Evolutionary conservation across 1,140 invertebrate species (phyloP).

Genomic region (Drosophila orena): DNA sequence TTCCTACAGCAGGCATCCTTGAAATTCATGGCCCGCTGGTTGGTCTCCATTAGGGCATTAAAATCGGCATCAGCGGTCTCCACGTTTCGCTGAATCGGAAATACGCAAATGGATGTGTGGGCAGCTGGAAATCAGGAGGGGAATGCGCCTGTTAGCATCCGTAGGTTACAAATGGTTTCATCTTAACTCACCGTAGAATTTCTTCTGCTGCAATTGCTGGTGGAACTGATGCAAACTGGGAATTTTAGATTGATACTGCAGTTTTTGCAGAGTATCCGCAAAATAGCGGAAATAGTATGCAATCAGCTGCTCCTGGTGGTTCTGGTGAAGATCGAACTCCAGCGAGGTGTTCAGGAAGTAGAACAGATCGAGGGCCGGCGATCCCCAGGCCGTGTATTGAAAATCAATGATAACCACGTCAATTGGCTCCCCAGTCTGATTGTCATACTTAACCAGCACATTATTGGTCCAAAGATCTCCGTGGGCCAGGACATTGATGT

Average conservation of each 20-base stretch:
- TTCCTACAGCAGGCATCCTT: conserved; percentile 71
- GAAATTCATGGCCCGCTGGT: conserved; percentile 69
- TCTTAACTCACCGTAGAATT: conserved; percentile 69
- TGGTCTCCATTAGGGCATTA: conserved; percentile 67
- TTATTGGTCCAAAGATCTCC: conserved; percentile 90
- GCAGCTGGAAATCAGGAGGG: conserved; percentile 48
- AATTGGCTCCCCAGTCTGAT: conserved; percentile 81
- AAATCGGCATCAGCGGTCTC: conserved; percentile 78
- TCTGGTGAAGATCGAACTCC: conserved; percentile 62
- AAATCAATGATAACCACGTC: conserved; percentile 85
- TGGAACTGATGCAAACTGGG: conserved; percentile 76
- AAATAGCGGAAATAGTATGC: conserved; percentile 65
- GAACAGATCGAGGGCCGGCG: conserved; percentile 78
- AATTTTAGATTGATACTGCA: conserved; percentile 56
- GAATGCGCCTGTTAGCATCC: neutral
- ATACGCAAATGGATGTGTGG: conserved; percentile 57
- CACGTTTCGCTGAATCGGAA: conserved; percentile 71
- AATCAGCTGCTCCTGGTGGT: conserved; percentile 71
- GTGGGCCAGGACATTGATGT: conserved; percentile 88
- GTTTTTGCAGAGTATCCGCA: conserved; percentile 52
- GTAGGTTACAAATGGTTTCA: neutral
- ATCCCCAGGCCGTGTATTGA: conserved; percentile 77
- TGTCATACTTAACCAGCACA: conserved; percentile 87
- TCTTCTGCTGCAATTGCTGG: conserved; percentile 63
- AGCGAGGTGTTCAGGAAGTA: conserved; percentile 81